Conservation (phyloP, 2,113 vertebrate species). For the Dromiciops gliroides region DNA sequence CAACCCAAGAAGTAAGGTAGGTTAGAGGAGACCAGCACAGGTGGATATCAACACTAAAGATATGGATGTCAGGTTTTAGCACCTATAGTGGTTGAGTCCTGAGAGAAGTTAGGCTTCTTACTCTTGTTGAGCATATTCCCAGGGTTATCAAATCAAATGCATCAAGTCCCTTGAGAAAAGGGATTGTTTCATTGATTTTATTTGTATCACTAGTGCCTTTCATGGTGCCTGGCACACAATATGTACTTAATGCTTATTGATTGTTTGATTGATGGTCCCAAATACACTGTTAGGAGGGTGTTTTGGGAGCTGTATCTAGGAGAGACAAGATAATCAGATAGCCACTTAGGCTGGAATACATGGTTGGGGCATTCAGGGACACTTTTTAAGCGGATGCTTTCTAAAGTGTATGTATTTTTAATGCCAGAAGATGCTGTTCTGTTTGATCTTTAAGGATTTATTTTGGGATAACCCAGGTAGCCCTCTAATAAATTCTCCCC, state of each 20-base stretch:
- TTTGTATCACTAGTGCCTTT: not conserved
- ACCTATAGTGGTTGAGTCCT: too few species aligned
- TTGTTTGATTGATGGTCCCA: too few species aligned
- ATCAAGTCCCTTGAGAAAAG: too few species aligned
- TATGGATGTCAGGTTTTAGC: not conserved
- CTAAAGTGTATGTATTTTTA: not conserved
- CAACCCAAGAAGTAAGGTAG: constrained; percentile 96
- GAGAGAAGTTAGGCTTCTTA: too few species aligned
- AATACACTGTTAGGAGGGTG: too few species aligned
- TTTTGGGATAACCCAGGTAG: not conserved
- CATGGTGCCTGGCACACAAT: not conserved
- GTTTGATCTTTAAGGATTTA: not conserved
- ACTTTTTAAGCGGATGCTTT: not conserved
- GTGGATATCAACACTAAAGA: not conserved
- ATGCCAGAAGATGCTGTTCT: not conserved
- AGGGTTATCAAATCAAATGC: too few species aligned
- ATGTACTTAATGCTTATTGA: not conserved
- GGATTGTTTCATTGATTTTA: not conserved
- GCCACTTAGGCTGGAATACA: not conserved
- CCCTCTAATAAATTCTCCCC: not conserved
- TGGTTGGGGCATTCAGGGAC: not conserved
- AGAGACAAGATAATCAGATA: not conserved
- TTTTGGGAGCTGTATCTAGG: not conserved
- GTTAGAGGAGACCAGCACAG: not conserved
- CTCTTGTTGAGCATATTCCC: too few species aligned